Conservation (phyloP, 2,113 vertebrate genomes). For the Herpetotheres cachinnans region DNA sequence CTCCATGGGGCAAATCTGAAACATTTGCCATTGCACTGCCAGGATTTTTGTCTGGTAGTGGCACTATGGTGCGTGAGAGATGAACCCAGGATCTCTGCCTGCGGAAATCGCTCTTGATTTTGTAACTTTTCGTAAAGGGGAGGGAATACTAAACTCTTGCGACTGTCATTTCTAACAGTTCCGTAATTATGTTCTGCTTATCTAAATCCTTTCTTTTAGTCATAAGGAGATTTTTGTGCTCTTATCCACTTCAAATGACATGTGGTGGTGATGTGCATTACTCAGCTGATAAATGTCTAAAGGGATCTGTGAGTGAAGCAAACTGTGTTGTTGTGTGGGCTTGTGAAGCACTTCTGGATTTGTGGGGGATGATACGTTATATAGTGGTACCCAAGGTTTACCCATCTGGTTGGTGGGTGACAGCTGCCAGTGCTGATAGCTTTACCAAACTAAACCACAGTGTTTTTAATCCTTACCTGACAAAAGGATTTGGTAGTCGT, state of each 20-base stretch:
- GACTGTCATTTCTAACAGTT: not conserved
- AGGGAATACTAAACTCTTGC: not conserved
- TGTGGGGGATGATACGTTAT: not conserved
- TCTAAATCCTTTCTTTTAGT: conserved; percentile 13
- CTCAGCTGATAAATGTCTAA: conserved; percentile 28
- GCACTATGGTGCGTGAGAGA: not conserved
- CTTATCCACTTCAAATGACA: not conserved
- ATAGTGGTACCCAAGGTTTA: not conserved
- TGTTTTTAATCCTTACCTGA: not conserved
- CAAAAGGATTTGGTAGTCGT: not conserved
- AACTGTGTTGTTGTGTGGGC: not conserved
- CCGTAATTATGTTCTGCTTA: not conserved
- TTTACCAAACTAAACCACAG: not conserved
- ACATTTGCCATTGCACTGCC: not conserved
- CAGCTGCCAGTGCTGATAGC: not conserved
- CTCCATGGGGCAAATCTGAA: not conserved
- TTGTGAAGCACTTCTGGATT: conserved; percentile 5
- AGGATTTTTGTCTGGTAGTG: not conserved
- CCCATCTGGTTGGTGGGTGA: not conserved
- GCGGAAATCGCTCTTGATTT: not conserved
- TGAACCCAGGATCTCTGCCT: not conserved
- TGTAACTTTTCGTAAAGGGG: not conserved
- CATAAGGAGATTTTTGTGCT: conserved; percentile 16
- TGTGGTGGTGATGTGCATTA: not conserved
- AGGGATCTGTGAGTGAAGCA: not conserved